Base-by-base conservation (phyloP, 1,140 invertebrate genomes). In the Helicoverpa armigera region DNA sequence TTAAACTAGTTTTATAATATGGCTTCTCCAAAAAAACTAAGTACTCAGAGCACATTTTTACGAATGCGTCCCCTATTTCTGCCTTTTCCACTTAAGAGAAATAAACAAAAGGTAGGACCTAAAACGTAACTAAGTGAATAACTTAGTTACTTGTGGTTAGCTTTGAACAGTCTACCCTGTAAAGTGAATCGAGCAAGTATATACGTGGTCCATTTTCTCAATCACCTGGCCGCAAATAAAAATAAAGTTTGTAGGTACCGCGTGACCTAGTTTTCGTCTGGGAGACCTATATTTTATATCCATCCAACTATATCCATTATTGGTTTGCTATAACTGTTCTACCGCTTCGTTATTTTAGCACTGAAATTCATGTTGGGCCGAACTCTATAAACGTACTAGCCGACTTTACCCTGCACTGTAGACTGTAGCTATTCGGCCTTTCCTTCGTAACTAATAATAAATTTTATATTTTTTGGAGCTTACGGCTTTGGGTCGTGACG, bases 261-360 rank as follows among this genome's bases (percentile, higher is more conserved):
- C 35, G 50, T 70, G 67, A 70, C 65, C 65, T 23, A 70, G 67
- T 23, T 72, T 72, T 29, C 50, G 14, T 31, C 69, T 54, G 69
- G 11, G 14, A 29, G 69, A 53, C 48, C 65, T 69, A 72, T 54
- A 54, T 70, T 70, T 70, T 53, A 29, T 72, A 72, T 51, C 18
- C 67, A 54, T 18, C 50, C 67, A 54, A 23, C 50, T 14, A 70
- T 70, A 70, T 54, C 23, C 50, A 72, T 50, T 72, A 72, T 72
- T 53, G 69, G 48, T 51, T 72, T 53, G 12, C 50, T 72, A 72
- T 72, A 53, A 31, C 16, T 54, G 18, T 54, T 23, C 18, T n/a
- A 14, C 23, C 50, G 53, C 18, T 69, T 69, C 16, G 43, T 72
- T 54, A 72, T 72, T 72, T 72, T 53, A 31, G 50, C 14, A 29